Percentiles rank a stretch among this genome's conserved stretches.
These are phyloP conservation scores for Coracopsis vasa DNA, from an alignment of 2,113 vertebrate genomes.

Conservation along the genomic window DNA sequence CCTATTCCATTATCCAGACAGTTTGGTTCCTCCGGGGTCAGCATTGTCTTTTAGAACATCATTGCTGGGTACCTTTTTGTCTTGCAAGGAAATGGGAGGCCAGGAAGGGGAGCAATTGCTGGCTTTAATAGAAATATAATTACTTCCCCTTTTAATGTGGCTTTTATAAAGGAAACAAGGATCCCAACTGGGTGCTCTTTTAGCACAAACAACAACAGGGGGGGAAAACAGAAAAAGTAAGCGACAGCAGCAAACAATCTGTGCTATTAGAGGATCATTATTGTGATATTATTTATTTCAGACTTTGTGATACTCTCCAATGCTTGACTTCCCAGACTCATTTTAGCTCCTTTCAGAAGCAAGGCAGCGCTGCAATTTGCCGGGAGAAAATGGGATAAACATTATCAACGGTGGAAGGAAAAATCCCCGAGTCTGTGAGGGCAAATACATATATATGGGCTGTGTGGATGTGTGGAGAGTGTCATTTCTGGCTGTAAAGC, in stretches of 20 bases:
- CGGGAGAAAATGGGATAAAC: conserved; percentile 46
- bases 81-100: background rate
- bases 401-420: background rate
- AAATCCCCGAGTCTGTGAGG: rapidly evolving
- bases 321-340: conserved; percentile 53
- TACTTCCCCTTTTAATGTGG: conserved; percentile 16
- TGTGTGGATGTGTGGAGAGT: rapidly evolving
- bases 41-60: background rate
- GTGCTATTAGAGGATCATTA: conserved; percentile 56
- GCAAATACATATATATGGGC: background rate
- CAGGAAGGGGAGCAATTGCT: background rate
- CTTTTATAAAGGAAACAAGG: conserved; percentile 40
- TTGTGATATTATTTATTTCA: conserved; percentile 60
- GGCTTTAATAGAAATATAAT: conserved; percentile 44
- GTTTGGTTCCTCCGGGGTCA: background rate
- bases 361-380: conserved; percentile 25
- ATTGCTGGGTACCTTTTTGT: background rate
- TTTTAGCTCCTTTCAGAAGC: conserved; percentile 45
- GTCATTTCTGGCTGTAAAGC: background rate
- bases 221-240: background rate
- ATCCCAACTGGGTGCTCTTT: conserved; percentile 17
- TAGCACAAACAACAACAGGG: conserved; percentile 1
- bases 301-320: conserved; percentile 31
- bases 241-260: conserved; percentile 40
- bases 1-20: background rate